Base-by-base conservation (phyloP, 1,140 invertebrate genomes). In the Drosophila carrolli region DNA sequence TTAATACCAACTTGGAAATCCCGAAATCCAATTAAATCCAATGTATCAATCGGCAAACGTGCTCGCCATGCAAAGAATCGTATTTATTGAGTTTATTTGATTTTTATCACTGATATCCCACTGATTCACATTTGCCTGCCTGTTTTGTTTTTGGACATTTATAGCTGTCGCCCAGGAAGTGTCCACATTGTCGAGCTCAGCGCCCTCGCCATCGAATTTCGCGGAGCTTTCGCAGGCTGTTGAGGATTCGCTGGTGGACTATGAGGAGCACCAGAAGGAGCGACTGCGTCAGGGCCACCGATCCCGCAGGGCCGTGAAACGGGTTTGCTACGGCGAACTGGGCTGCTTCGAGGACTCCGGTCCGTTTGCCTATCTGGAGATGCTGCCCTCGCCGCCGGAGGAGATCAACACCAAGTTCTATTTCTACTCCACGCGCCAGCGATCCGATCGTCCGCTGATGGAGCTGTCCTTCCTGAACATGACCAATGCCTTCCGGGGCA, bases 271-370 rank as follows among this genome's bases (percentile, higher is more conserved):
- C 11, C 77, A 81, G 51, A 43, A 78, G 27, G 68, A 72, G 19
- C 70, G 62, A 9, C 53, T 75, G 32, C 53, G 66, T 10, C 57
- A 51, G 27, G 59, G 75, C 0, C 79, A 76, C 38, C 86, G 72
- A 3, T 40, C 91, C 4, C 95, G 96, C 91, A 93, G 96, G 67
- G 95, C 95, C 10, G 94, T 95, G 13, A 95, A 95, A 50, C 95
- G 95, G 9, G 96, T 98, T 1, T 99, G 98, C 90, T 99, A 99
- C 90, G 95, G 95, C 3, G 96, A 97, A 57, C 94, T 98, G n/a
- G 98, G 98, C 5, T 99, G 98, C 88, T 99, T 98, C 93, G 96
- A 97, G 76, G 97, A 98, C 76, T 96, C 97, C 2, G 97, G 97
- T 0, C 97, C 97, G 0, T 99, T 98, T 92, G 96, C 97, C 62